phyloP scores from a whole-genome alignment of 2,797 vertebrate species.

The Threskiornis aethiopicus region DNA sequence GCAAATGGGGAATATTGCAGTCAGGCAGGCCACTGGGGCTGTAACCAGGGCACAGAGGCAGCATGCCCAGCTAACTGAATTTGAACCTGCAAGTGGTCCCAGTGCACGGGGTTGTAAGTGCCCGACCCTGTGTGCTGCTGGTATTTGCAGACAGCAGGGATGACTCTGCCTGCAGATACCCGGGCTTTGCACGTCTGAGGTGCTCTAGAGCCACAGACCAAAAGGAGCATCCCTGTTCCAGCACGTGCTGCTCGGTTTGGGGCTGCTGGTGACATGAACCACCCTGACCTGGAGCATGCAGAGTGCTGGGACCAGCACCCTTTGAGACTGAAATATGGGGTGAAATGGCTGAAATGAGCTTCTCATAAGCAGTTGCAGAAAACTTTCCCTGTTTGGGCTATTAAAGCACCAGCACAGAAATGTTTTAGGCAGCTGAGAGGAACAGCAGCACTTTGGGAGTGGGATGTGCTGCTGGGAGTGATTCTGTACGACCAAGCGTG shows the following conservation, averaged over 20 bases:
- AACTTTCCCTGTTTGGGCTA: fast-evolving
- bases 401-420: not conserved
- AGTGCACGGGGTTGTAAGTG: fast-evolving
- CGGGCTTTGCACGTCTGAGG: fast-evolving
- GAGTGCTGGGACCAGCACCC: not conserved
- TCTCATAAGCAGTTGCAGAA: not conserved
- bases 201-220: not conserved
- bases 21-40: not conserved
- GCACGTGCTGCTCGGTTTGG: fast-evolving
- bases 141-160: not conserved
- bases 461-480: not conserved
- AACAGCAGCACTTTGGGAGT: not conserved
- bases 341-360: not conserved
- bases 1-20: not conserved
- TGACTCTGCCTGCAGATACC: not conserved
- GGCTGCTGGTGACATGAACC: fast-evolving
- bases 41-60: not conserved
- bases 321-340: fast-evolving
- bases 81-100: not conserved
- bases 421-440: fast-evolving
- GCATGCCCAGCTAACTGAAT: not conserved
- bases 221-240: not conserved
- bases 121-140: fast-evolving
- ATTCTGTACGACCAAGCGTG: fast-evolving
- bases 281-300: fast-evolving